Percentiles rank a stretch among this genome's conserved stretches.
Evolutionary conservation across 2,888 invertebrate species (phyloP).

Genomic region (Ochropleura plecta): DNA sequence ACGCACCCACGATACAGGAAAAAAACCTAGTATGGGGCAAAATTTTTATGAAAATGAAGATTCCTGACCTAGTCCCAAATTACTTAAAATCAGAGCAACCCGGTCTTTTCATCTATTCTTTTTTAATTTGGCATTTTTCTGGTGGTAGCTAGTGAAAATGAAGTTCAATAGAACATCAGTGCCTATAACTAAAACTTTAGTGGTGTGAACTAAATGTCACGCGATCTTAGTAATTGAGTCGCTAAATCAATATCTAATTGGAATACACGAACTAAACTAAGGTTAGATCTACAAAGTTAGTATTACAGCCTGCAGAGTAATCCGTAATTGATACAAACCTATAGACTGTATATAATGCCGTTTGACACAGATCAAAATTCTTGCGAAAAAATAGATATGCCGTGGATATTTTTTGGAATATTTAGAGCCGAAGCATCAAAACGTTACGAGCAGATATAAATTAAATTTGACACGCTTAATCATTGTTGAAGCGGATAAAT

Average conservation of each 20-base stretch:
- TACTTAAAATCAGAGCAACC: background rate
- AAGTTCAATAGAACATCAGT: constrained; percentile 12
- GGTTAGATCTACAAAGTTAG: constrained; percentile 57
- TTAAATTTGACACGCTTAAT: too few species aligned
- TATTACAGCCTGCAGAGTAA: constrained; percentile 38
- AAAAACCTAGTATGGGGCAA: too few species aligned
- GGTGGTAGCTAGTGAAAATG: background rate
- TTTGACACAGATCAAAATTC: constrained; percentile 42
- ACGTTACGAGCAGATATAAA: background rate
- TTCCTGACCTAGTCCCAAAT: too few species aligned
- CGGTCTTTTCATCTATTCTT: background rate
- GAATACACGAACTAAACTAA: constrained; percentile 44
- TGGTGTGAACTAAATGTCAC: constrained; percentile 21
- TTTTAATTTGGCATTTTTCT: too few species aligned
- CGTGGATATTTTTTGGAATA: background rate
- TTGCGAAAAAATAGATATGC: constrained; percentile 25
- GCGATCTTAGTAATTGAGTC: constrained; percentile 31
- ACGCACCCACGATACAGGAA: too few species aligned
- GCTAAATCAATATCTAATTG: constrained; percentile 46
- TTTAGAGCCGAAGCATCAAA: background rate
- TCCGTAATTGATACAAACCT: constrained; percentile 63
- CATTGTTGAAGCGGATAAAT: background rate
- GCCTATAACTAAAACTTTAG: constrained; percentile 20
- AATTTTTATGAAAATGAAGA: too few species aligned
- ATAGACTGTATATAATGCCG: constrained; percentile 46